phyloP scores from a whole-genome alignment of 2,888 invertebrate genomes.

The Luperina testacea region DNA sequence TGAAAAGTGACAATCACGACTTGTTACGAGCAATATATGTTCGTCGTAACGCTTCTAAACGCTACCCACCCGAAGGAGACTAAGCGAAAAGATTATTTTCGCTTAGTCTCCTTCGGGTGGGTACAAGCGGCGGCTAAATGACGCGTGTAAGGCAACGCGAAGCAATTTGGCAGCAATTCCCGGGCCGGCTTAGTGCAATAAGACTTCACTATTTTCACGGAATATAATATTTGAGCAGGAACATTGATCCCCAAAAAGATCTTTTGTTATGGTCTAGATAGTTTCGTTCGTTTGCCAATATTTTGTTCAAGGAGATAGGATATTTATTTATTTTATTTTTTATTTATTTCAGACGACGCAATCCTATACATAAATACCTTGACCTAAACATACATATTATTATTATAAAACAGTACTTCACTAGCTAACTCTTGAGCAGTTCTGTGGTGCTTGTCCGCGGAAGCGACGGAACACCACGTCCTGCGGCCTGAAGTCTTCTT shows the following conservation, averaged over 20 bases:
- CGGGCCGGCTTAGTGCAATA: constrained; percentile 76
- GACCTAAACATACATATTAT: too few species aligned
- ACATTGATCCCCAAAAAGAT: constrained; percentile 65
- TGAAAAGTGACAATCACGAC: constrained; percentile 45
- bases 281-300: constrained; percentile 38
- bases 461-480: too few species aligned
- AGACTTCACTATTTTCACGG: constrained; percentile 73
- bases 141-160: constrained; percentile 84
- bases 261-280: constrained; percentile 45
- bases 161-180: constrained; percentile 88
- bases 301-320: background rate
- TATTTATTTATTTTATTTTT: too few species aligned
- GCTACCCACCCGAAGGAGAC: too few species aligned
- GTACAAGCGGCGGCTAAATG: constrained; percentile 80
- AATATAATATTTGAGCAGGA: constrained; percentile 77
- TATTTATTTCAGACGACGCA: too few species aligned
- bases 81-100: too few species aligned
- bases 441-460: too few species aligned
- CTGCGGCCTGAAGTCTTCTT: too few species aligned
- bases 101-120: constrained; percentile 58
- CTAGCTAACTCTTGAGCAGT: too few species aligned
- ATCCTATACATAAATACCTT: too few species aligned
- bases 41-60: constrained; percentile 54
- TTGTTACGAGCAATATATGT: constrained; percentile 37
- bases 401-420: too few species aligned